Conservation (phyloP, 1,140 invertebrate genomes). For the Sycobia sp. region DNA sequence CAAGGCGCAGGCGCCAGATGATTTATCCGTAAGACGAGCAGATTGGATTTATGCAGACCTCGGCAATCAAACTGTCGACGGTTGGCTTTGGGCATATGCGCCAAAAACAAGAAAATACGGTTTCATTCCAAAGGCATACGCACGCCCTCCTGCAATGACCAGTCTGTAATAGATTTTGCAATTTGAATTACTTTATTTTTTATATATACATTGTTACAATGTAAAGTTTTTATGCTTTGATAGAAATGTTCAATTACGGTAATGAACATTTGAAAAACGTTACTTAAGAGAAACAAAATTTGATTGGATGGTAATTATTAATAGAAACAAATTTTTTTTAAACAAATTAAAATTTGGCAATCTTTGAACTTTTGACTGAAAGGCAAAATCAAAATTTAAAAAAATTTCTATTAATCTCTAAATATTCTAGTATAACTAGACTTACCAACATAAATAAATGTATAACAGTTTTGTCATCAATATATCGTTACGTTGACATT, state of each 20-base stretch:
- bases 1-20: constrained; percentile 91
- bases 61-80: constrained; percentile 90
- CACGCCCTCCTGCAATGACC: constrained; percentile 90
- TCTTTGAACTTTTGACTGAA: no score
- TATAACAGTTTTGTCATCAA: constrained; percentile 37
- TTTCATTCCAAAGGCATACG: constrained; percentile 93
- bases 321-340: no score
- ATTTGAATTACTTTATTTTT: constrained; percentile 33
- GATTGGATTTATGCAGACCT: constrained; percentile 95
- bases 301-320: no score
- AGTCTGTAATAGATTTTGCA: constrained; percentile 67
- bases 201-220: constrained; percentile 40
- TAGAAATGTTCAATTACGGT: no score
- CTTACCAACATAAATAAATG: no score
- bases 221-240: constrained; percentile 44
- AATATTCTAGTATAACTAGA: no score
- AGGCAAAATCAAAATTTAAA: no score
- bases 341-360: no score
- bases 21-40: constrained; percentile 84
- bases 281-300: no score
- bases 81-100: constrained; percentile 94
- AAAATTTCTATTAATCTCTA: no score
- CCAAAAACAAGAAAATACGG: constrained; percentile 91
- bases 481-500: constrained; percentile 55
- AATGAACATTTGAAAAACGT: no score